Percentiles rank a stretch among this genome's conserved stretches.
Evolutionary conservation across 2,888 invertebrate species (phyloP).

Genomic region (Tortrix viridana): DNA sequence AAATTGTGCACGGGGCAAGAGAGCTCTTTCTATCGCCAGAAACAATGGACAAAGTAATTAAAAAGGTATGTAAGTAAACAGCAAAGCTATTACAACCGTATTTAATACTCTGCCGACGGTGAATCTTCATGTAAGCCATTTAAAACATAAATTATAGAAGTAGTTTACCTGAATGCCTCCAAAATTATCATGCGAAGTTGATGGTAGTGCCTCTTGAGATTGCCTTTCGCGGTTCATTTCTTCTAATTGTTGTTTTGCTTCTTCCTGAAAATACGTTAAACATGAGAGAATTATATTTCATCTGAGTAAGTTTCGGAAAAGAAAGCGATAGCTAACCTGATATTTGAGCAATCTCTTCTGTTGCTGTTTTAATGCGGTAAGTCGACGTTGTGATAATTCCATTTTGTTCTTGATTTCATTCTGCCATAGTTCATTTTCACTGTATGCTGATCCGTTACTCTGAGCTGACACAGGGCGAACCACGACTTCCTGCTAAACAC

Average conservation of each 20-base stretch:
- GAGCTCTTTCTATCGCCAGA: no score
- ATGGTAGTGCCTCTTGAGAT: conserved; percentile 67
- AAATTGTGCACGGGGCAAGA: no score
- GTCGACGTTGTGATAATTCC: conserved; percentile 85
- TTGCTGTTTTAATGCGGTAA: conserved; percentile 84
- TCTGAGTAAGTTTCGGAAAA: conserved; percentile 4
- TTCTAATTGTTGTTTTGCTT: conserved; percentile 79
- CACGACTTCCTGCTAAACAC: conserved; percentile 67
- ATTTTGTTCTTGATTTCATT: conserved; percentile 85
- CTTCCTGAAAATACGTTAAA: conserved; percentile 58
- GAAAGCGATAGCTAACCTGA: conserved; percentile 57
- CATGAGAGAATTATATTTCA: background rate
- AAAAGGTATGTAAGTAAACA: no score
- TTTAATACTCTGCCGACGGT: no score
- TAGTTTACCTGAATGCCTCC: conserved; percentile 60
- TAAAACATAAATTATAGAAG: no score
- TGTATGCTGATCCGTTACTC: conserved; percentile 78
- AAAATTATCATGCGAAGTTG: conserved; percentile 72
- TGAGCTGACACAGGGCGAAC: conserved; percentile 78
- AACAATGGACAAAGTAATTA: no score
- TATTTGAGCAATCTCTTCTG: conserved; percentile 80
- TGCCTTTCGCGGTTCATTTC: conserved; percentile 75
- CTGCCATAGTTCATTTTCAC: conserved; percentile 82
- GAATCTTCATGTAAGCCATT: no score
- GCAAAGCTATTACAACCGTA: no score